phyloP scores from a whole-genome alignment of 2,113 vertebrate genomes.

The Coptodon rendalli region DNA sequence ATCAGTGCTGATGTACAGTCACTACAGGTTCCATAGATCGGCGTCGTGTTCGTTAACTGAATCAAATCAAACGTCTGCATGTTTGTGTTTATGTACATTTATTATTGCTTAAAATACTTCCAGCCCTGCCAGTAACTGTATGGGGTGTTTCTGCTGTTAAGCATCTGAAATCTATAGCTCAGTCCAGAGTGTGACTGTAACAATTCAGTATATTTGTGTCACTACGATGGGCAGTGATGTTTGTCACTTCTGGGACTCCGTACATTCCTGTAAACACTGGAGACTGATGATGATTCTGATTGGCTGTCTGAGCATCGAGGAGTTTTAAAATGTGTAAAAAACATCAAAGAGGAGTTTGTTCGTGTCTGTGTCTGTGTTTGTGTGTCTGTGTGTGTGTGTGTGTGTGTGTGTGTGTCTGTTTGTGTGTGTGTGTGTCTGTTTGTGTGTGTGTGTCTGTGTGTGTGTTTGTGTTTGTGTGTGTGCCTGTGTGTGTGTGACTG shows the following conservation, averaged over 20 bases:
- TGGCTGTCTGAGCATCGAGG: neutral
- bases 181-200: neutral
- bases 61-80: neutral
- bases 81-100: neutral
- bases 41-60: neutral
- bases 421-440: no score
- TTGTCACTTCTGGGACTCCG: neutral
- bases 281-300: neutral
- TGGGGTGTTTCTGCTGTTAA: neutral
- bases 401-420: no score
- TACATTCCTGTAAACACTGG: neutral
- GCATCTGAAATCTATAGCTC: neutral
- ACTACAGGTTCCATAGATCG: neutral
- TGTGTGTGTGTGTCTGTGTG: no score
- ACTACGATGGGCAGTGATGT: neutral
- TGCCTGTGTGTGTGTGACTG: no score
- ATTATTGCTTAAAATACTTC: neutral
- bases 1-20: neutral
- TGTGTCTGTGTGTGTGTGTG: no score
- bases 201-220: neutral
- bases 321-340: neutral
- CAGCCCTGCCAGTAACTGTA: fast-evolving
- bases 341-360: neutral
- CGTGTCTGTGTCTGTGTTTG: fast-evolving
- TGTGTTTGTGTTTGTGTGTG: no score